Evolutionary conservation across 2,113 vertebrate genomes (phyloP).

Genomic region (Ciconia stormi): DNA sequence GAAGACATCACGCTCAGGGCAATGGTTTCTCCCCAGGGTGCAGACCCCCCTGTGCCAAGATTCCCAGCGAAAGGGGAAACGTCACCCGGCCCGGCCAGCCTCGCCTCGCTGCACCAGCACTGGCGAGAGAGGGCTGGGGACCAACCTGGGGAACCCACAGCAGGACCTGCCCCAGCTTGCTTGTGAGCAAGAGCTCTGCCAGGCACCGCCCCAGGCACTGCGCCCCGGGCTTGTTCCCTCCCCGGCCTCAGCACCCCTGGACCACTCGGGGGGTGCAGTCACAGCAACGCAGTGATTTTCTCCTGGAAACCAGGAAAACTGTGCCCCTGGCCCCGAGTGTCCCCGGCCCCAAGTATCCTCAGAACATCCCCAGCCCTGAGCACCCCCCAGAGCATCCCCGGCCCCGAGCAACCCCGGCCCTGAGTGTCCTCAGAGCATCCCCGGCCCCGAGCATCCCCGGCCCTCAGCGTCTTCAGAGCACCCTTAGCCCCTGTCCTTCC

Average conservation of each 20-base stretch:
- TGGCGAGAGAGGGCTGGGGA: background rate
- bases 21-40: background rate
- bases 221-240: background rate
- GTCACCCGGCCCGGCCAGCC: background rate
- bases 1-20: rapidly evolving
- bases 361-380: rapidly evolving
- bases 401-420: too few relatives aligned
- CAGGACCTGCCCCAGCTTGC: background rate
- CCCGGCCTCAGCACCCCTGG: rapidly evolving
- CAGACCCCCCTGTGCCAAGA: rapidly evolving
- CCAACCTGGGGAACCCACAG: background rate
- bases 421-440: too few relatives aligned
- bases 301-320: background rate
- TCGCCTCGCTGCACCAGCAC: rapidly evolving
- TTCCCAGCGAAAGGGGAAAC: background rate
- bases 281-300: background rate
- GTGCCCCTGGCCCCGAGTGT: background rate
- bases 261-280: rapidly evolving
- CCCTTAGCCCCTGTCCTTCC: background rate
- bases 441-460: rapidly evolving
- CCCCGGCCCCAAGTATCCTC: rapidly evolving
- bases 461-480: too few relatives aligned
- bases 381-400: background rate
- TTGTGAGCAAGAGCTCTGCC: background rate
- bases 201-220: background rate